Percentiles rank a stretch among this genome's conserved stretches.
phyloP scores from a whole-genome alignment of 1,140 invertebrate species.

The Meloidogyne exigua region DNA sequence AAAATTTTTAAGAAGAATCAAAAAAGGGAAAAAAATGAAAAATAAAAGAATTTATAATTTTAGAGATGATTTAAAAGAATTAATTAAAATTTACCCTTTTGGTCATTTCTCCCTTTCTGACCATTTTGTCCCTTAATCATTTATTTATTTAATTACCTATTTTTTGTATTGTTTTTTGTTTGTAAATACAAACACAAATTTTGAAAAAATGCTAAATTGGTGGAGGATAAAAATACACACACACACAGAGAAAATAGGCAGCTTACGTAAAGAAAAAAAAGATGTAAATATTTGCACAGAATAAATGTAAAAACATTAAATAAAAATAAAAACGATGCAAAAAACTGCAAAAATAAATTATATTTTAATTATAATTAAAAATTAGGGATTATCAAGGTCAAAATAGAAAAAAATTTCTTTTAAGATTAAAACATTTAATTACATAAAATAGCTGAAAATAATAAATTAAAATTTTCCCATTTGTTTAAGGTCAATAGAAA shows the following conservation, averaged over 20 bases:
- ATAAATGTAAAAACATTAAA: not conserved
- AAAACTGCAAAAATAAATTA: not conserved
- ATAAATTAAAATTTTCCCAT: too few relatives aligned
- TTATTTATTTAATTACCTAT: too few relatives aligned
- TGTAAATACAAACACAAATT: not conserved
- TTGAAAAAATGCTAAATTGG: not conserved
- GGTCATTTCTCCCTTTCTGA: too few relatives aligned
- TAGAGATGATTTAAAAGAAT: too few relatives aligned
- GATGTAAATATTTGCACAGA: constrained; percentile 2
- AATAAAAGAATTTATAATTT: too few relatives aligned
- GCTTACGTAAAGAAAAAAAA: not conserved
- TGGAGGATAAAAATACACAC: not conserved
- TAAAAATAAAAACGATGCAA: not conserved
- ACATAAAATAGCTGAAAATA: too few relatives aligned
- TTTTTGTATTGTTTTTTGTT: not conserved
- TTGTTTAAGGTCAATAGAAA: too few relatives aligned
- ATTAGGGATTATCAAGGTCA: not conserved
- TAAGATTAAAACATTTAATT: too few relatives aligned
- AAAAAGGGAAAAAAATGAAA: not conserved
- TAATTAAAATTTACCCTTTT: too few relatives aligned
- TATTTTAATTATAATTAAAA: not conserved
- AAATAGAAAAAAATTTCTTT: not conserved
- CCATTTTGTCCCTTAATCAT: too few relatives aligned
- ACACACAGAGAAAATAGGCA: not conserved
- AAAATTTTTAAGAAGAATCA: not conserved